Evolutionary conservation across 2,888 invertebrate species (phyloP).

Genomic region (Charanyca ferruginea): DNA sequence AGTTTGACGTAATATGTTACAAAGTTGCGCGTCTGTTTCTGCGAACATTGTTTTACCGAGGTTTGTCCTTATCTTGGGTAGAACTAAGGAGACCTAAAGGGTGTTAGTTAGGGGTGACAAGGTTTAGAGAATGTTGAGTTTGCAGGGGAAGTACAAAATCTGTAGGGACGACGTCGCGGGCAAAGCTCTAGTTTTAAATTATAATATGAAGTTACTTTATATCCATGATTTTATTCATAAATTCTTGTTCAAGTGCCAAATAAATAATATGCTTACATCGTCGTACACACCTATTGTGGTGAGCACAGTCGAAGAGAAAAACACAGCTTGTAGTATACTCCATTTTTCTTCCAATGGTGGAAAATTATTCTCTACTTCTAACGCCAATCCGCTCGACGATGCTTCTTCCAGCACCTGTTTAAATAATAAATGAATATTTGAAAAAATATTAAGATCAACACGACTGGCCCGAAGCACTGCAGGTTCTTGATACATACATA

Average conservation of each 20-base stretch:
- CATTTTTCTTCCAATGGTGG: conserved; percentile 92
- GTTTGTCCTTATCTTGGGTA: too few relatives aligned
- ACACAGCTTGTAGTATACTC: conserved; percentile 96
- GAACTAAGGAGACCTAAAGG: too few relatives aligned
- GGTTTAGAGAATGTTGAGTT: too few relatives aligned
- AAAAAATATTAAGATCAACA: background rate
- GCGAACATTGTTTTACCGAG: too few relatives aligned
- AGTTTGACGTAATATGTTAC: too few relatives aligned
- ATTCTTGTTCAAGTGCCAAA: conserved; percentile 45
- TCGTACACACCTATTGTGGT: conserved; percentile 96
- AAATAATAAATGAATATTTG: conserved; percentile 10
- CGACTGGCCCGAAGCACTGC: too few relatives aligned
- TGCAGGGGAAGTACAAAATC: too few relatives aligned
- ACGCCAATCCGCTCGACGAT: conserved; percentile 92
- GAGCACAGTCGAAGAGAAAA: conserved; percentile 97
- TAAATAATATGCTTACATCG: conserved; percentile 85
- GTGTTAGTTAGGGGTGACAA: too few relatives aligned
- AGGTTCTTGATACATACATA: too few relatives aligned
- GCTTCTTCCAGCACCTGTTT: conserved; percentile 93
- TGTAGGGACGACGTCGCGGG: too few relatives aligned
- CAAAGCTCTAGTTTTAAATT: too few relatives aligned
- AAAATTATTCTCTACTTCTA: conserved; percentile 90
- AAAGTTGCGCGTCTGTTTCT: too few relatives aligned
- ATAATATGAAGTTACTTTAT: background rate
- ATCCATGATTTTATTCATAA: conserved; percentile 3